Evolutionary conservation across 2,113 vertebrate genomes (phyloP).

Genomic region (Eretmochelys imbricata): DNA sequence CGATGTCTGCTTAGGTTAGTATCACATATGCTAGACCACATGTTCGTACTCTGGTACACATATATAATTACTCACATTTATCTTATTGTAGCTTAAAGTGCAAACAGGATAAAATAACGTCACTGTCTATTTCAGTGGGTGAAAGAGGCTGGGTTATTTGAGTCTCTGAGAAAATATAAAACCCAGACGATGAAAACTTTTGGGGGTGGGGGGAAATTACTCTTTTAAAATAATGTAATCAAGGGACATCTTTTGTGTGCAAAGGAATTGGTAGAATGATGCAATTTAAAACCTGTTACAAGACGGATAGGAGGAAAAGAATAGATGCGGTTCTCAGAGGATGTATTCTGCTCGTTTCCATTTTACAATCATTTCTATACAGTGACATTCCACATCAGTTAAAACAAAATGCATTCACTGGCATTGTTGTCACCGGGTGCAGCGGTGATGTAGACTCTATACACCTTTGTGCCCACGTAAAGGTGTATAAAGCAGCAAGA

Average conservation of each 20-base stretch:
- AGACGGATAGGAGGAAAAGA: conserved; percentile 38
- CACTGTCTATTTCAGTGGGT: conserved; percentile 27
- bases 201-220: conserved; percentile 15
- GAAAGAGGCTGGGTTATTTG: conserved; percentile 44
- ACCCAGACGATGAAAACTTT: conserved; percentile 36
- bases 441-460: neutral
- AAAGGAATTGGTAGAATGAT: conserved; percentile 24
- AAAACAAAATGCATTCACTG: conserved; percentile 16
- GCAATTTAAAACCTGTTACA: conserved; percentile 28
- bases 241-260: neutral
- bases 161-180: conserved; percentile 47
- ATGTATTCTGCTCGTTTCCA: neutral
- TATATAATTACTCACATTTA: conserved; percentile 73
- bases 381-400: conserved; percentile 29
- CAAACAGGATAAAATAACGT: conserved; percentile 60
- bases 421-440: neutral
- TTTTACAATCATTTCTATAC: neutral
- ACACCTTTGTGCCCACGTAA: neutral
- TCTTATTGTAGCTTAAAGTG: conserved; percentile 74
- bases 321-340: neutral
- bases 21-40: conserved; percentile 78
- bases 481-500: neutral
- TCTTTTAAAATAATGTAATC: conserved; percentile 48
- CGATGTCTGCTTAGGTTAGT: conserved; percentile 72
- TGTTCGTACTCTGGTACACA: conserved; percentile 69